Evolutionary conservation across 2,113 vertebrate genomes (phyloP).

Genomic region (Oreochromis tanganicae): DNA sequence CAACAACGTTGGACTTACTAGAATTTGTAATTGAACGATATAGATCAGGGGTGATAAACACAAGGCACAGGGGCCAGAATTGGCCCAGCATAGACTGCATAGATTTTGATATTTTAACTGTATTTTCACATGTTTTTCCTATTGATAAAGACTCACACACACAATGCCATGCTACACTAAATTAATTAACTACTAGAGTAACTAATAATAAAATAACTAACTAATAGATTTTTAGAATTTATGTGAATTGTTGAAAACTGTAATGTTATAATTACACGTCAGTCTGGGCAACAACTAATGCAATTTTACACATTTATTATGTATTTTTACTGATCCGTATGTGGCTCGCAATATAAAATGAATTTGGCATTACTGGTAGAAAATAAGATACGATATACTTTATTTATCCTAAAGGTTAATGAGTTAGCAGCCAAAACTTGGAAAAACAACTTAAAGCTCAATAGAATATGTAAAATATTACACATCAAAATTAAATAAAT

Average conservation of each 20-base stretch:
- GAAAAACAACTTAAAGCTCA: background rate
- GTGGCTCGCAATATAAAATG: background rate
- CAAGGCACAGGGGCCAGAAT: background rate
- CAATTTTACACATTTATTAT: background rate
- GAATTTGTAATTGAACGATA: background rate
- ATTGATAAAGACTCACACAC: background rate
- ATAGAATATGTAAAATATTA: background rate
- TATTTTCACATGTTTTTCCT: background rate
- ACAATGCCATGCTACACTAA: background rate
- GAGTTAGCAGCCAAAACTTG: background rate
- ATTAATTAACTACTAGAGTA: background rate
- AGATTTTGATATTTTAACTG: background rate
- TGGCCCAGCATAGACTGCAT: background rate
- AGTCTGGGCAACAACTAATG: background rate
- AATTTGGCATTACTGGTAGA: background rate
- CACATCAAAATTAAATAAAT: background rate
- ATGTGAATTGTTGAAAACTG: background rate
- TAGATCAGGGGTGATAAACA: background rate
- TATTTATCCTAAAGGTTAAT: background rate
- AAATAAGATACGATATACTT: background rate
- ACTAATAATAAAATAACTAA: background rate
- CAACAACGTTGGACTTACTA: background rate
- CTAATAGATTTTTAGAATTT: background rate
- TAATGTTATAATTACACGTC: background rate
- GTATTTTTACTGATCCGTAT: background rate